Conservation (phyloP, 2,888 invertebrate species). For the Hedya salicella region DNA sequence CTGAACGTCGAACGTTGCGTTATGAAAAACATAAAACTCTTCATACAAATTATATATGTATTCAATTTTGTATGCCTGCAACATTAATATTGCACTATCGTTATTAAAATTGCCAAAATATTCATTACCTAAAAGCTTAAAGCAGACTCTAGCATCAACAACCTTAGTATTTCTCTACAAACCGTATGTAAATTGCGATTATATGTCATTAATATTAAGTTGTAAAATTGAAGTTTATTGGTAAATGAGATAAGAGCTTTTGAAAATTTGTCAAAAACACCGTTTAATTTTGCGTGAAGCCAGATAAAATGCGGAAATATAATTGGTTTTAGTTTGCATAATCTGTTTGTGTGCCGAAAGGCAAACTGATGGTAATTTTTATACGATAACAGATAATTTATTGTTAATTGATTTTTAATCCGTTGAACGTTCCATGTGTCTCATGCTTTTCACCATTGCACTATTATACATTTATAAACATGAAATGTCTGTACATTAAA, state of each 20-base stretch:
- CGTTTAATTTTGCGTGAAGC: conserved; percentile 14
- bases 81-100: neutral
- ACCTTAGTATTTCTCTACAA: neutral
- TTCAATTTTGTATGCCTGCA: neutral
- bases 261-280: neutral
- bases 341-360: conserved; percentile 43
- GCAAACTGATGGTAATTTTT: conserved; percentile 36
- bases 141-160: neutral
- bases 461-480: no score
- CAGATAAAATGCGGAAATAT: conserved; percentile 51
- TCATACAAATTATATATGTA: neutral
- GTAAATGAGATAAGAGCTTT: neutral
- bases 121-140: neutral
- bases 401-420: neutral
- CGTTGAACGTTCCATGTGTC: neutral
- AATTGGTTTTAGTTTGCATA: conserved; percentile 63
- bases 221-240: neutral
- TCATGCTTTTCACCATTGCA: neutral
- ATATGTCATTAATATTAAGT: neutral
- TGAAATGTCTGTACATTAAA: no score
- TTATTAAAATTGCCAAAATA: conserved; percentile 20
- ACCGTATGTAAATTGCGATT: neutral
- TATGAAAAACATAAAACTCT: no score
- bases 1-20: no score
- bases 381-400: conserved; percentile 39